A percentile compares a stretch with the other conserved stretches of the same genome.
Evolutionary conservation across 64 coral and sea anemone genomes (phyloP).

Genomic region (Anthopleura sola): DNA sequence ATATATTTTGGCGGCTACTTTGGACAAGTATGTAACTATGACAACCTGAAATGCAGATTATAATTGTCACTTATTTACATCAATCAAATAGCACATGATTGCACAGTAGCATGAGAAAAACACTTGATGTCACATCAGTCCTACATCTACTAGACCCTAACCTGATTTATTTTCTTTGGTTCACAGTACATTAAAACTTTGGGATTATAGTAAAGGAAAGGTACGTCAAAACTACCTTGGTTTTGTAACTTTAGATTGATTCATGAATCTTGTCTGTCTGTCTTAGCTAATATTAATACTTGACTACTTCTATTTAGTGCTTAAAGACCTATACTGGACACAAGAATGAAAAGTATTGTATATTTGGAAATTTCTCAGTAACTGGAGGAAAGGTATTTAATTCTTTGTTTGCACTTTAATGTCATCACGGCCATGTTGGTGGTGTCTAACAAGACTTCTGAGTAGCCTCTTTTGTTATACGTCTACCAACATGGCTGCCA

Average conservation of each 20-base stretch:
- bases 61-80: no score
- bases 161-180: background rate
- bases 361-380: conserved; percentile 99
- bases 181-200: conserved; percentile 93
- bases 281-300: background rate
- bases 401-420: background rate
- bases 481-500: no score
- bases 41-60: background rate
- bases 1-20: conserved; percentile 94
- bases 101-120: no score
- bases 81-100: no score
- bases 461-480: no score
- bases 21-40: conserved; percentile 76
- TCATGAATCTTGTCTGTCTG: background rate
- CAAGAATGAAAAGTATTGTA: conserved; percentile 99
- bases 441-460: no score
- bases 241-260: background rate
- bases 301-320: conserved; percentile 47
- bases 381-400: conserved; percentile 88
- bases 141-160: background rate
- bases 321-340: conserved; percentile 97
- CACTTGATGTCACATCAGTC: no score
- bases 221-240: background rate
- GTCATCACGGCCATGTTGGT: background rate
- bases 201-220: conserved; percentile 99